These are phyloP conservation scores for Sapayoa aenigma DNA, from an alignment of 2,113 vertebrate species.

Conservation along the genomic window DNA sequence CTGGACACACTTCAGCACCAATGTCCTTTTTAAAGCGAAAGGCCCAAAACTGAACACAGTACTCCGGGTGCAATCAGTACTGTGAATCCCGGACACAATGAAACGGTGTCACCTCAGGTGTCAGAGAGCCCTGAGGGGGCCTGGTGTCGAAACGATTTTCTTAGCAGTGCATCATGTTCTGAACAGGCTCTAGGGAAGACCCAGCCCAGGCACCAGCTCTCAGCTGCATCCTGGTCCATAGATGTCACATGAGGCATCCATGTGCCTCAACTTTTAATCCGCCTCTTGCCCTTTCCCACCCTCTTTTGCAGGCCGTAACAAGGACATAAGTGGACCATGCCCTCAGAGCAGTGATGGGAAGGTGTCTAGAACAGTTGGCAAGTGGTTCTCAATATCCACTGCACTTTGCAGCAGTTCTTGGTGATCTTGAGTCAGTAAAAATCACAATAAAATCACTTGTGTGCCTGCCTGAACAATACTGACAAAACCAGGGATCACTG, in stretches of 20 bases:
- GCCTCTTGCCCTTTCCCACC: background rate
- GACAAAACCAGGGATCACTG: background rate
- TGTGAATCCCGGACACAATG: background rate
- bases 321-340: rapidly evolving
- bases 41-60: background rate
- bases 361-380: background rate
- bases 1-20: background rate
- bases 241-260: rapidly evolving
- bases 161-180: background rate
- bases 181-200: background rate
- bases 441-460: background rate
- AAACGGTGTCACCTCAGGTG: background rate
- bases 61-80: background rate
- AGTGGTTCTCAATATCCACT: background rate
- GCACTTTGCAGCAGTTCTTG: background rate
- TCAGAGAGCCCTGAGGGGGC: background rate
- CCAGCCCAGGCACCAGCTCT: background rate
- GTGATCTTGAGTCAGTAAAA: background rate
- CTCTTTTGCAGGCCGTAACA: background rate
- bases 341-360: background rate
- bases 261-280: background rate
- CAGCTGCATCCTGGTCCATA: background rate
- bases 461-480: background rate
- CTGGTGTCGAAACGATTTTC: background rate
- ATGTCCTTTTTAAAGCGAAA: background rate